These are phyloP conservation scores for Mastigias papua DNA, from an alignment of 30 jellyfish, hydroid and myxozoan species.

Conservation along the genomic window DNA sequence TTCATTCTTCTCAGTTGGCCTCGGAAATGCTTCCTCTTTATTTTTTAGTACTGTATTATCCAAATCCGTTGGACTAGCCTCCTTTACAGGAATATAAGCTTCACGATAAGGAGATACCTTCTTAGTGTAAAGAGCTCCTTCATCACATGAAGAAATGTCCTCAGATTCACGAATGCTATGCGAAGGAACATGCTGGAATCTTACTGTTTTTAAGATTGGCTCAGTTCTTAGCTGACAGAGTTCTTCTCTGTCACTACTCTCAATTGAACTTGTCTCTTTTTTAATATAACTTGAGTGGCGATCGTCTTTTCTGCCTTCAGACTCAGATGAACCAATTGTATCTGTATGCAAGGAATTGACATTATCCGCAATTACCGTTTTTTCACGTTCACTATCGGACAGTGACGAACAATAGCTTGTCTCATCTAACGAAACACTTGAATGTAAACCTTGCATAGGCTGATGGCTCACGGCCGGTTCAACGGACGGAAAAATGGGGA, in stretches of 20 bases:
- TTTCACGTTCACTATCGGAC: slow-evolving; percentile 15
- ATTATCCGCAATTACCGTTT: slow-evolving; percentile 7
- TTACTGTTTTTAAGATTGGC: neutral
- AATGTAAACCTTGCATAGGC: neutral
- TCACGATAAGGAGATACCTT: neutral
- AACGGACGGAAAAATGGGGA: neutral
- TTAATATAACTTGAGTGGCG: neutral
- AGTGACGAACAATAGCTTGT: neutral
- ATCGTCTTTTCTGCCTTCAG: neutral
- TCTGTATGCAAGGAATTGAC: neutral
- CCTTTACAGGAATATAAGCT: neutral
- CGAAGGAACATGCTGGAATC: neutral
- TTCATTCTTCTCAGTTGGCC: neutral
- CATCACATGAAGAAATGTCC: neutral
- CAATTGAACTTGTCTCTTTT: neutral
- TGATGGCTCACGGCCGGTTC: neutral
- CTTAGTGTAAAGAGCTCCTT: neutral
- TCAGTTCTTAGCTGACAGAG: neutral
- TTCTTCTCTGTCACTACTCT: neutral
- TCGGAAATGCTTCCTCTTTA: neutral
- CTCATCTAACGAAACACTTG: neutral
- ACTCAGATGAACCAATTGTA: neutral
- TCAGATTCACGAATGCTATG: neutral
- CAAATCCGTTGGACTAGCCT: neutral
- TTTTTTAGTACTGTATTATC: neutral